Evolutionary conservation across 2,797 vertebrate genomes (phyloP).

Genomic region (Nyctibius grandis): DNA sequence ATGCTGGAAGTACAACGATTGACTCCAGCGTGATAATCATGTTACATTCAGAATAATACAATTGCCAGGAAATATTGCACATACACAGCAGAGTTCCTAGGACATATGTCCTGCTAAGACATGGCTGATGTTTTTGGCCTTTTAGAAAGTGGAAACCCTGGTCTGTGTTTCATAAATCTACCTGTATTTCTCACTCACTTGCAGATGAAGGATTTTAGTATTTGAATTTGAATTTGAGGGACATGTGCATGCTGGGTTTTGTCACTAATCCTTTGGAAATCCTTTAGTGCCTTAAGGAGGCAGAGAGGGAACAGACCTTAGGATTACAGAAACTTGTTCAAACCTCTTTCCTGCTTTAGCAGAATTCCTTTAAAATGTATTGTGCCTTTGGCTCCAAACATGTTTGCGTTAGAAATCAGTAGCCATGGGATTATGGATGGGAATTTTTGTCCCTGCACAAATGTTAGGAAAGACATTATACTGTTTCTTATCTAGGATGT

Average conservation of each 20-base stretch:
- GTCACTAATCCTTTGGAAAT: slow-evolving; percentile 53
- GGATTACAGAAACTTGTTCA: slow-evolving; percentile 16
- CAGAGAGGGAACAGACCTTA: background rate
- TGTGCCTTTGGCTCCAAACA: slow-evolving; percentile 25
- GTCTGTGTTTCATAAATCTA: background rate
- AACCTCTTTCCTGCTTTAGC: slow-evolving; percentile 13
- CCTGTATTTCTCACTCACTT: background rate
- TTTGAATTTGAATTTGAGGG: background rate
- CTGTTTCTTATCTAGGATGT: background rate
- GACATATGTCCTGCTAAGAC: background rate
- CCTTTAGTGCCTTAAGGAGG: slow-evolving; percentile 66
- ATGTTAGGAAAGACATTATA: background rate
- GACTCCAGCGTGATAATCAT: background rate
- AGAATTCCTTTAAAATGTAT: slow-evolving; percentile 34
- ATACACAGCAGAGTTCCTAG: background rate
- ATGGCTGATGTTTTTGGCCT: background rate
- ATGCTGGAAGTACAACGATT: background rate
- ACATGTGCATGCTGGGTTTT: background rate
- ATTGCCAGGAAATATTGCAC: background rate
- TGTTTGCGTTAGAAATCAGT: slow-evolving; percentile 12
- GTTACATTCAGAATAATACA: background rate
- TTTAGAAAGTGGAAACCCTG: background rate
- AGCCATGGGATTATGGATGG: background rate
- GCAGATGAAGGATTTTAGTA: background rate
- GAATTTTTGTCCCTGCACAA: background rate